These are phyloP conservation scores for Chaenogobius annularis DNA, from an alignment of 2,113 vertebrate species.

Conservation along the genomic window DNA sequence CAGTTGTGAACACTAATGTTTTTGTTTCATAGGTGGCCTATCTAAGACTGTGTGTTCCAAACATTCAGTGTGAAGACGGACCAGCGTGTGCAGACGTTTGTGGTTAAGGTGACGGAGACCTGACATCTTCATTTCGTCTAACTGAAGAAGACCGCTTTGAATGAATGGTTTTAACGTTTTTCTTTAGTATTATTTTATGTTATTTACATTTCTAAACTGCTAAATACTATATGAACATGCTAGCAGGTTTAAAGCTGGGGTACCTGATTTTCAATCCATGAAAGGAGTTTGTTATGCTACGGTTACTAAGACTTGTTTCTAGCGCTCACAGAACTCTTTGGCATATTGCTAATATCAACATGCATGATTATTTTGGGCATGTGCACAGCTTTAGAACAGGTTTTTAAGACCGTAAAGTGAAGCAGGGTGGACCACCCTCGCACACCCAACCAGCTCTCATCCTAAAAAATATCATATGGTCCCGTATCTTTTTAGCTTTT, in stretches of 20 bases:
- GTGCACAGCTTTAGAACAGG: too few relatives aligned
- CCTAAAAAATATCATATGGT: too few relatives aligned
- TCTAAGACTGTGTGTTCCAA: conserved; percentile 60
- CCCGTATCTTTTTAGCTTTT: too few relatives aligned
- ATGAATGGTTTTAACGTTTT: neutral
- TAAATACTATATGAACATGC: neutral
- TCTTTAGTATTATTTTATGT: neutral
- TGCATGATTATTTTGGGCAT: too few relatives aligned
- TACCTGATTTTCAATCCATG: neutral
- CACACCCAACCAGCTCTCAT: too few relatives aligned
- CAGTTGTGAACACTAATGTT: too few relatives aligned
- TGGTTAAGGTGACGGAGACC: neutral
- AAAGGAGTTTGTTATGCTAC: neutral
- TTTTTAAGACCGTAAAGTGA: too few relatives aligned
- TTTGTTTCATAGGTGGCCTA: conserved; percentile 65
- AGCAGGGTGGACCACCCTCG: too few relatives aligned
- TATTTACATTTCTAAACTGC: neutral
- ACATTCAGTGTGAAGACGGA: neutral
- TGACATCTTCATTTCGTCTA: neutral
- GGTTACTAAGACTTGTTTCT: neutral
- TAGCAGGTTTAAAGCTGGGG: neutral
- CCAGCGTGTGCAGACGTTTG: neutral
- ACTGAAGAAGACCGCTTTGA: neutral
- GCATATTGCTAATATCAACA: too few relatives aligned
- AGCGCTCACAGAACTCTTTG: too few relatives aligned